Conservation (phyloP, 35 echinoderm and acorn worm genomes). For the Heliocidaris erythrogramma region DNA sequence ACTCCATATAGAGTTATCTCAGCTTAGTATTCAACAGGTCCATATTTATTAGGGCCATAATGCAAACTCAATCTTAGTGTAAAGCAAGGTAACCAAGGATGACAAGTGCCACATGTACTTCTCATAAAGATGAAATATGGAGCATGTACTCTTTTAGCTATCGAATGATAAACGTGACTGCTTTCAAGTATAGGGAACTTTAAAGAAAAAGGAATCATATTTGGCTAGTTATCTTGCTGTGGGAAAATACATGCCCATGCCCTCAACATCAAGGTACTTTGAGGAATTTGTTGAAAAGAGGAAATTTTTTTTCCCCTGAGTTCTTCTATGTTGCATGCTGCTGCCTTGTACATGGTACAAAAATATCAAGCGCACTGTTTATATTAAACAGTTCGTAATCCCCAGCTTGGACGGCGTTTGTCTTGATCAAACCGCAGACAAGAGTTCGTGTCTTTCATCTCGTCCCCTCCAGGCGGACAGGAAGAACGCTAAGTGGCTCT, state of each 20-base stretch:
- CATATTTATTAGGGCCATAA: too few relatives aligned
- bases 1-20: too few relatives aligned
- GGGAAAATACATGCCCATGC: neutral
- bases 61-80: too few relatives aligned
- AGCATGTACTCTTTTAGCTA: too few relatives aligned
- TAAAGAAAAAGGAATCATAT: too few relatives aligned
- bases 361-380: neutral
- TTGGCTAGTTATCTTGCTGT: too few relatives aligned
- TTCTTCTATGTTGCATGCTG: neutral
- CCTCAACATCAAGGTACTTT: neutral
- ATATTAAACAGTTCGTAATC: neutral
- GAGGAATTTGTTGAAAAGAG: neutral
- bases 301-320: neutral
- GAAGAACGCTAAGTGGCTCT: constrained; percentile 1
- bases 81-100: too few relatives aligned
- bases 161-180: too few relatives aligned
- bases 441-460: neutral
- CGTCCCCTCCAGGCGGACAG: neutral
- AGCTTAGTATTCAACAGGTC: too few relatives aligned
- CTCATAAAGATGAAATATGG: too few relatives aligned
- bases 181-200: too few relatives aligned
- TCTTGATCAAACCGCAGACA: neutral
- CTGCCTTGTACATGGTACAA: neutral
- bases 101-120: too few relatives aligned
- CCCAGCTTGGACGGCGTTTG: neutral